Conservation (phyloP, 2,113 vertebrate species). For the Hemibates koningsi region DNA sequence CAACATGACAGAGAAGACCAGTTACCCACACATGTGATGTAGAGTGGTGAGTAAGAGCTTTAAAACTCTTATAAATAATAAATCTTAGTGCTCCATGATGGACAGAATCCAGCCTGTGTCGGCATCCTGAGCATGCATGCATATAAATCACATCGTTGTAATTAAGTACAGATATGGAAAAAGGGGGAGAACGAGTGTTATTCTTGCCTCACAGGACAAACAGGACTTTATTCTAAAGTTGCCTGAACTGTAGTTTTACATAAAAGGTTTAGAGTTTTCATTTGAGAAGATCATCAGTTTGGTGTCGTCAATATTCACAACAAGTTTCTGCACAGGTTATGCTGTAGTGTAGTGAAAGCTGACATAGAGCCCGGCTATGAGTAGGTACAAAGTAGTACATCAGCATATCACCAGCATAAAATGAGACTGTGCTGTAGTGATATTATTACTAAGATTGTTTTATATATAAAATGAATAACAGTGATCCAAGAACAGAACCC, state of each 20-base stretch:
- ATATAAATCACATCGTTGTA: neutral
- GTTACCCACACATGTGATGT: neutral
- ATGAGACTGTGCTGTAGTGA: neutral
- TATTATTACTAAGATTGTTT: neutral
- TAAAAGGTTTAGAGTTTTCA: neutral
- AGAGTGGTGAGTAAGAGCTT: neutral
- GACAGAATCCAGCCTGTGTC: neutral
- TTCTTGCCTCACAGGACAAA: neutral
- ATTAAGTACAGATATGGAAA: neutral
- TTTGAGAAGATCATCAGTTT: neutral
- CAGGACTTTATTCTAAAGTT: neutral
- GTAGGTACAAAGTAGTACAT: neutral
- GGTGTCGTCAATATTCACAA: neutral
- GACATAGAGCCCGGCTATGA: neutral
- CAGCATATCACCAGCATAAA: neutral
- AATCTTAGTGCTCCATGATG: neutral
- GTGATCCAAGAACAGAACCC: fast-evolving
- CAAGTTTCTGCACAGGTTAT: neutral
- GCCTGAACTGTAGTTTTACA: neutral
- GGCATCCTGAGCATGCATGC: neutral
- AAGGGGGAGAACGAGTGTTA: neutral
- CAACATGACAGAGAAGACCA: neutral
- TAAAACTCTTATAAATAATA: neutral
- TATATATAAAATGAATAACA: neutral
- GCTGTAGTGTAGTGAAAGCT: neutral